These are phyloP conservation scores for Araneus ventricosus DNA, from an alignment of 1,140 invertebrate genomes.

Conservation along the genomic window DNA sequence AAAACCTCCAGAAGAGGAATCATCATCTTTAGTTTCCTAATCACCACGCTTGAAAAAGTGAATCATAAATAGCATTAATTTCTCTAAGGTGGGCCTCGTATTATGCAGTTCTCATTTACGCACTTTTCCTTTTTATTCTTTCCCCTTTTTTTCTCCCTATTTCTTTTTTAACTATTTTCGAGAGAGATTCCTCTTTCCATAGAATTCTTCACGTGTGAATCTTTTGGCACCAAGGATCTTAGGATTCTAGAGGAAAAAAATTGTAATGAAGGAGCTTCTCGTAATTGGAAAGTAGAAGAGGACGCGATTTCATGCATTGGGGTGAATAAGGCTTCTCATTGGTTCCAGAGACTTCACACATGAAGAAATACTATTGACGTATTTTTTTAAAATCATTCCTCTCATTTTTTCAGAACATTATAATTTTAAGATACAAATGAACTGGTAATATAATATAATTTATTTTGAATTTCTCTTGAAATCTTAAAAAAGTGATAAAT, in stretches of 20 bases:
- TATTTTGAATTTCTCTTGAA: too few species aligned
- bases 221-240: neutral
- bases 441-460: too few species aligned
- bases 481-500: too few species aligned
- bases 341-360: neutral
- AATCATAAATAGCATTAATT: constrained; percentile 75
- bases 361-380: neutral
- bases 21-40: constrained; percentile 58
- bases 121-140: neutral
- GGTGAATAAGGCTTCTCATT: constrained; percentile 3
- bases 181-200: constrained; percentile 16
- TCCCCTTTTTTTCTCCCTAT: neutral
- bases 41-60: constrained; percentile 63
- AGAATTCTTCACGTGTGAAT: constrained; percentile 32
- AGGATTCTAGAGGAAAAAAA: neutral
- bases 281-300: constrained; percentile 22
- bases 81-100: constrained; percentile 36
- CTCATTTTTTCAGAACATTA: too few species aligned
- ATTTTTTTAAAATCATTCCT: too few species aligned
- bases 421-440: too few species aligned
- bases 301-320: neutral
- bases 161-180: neutral
- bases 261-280: constrained; percentile 19
- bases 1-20: constrained; percentile 26
- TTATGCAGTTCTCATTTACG: constrained; percentile 21